Conservation (phyloP, 35 echinoderm and acorn worm genomes). For the Patiria miniata region DNA sequence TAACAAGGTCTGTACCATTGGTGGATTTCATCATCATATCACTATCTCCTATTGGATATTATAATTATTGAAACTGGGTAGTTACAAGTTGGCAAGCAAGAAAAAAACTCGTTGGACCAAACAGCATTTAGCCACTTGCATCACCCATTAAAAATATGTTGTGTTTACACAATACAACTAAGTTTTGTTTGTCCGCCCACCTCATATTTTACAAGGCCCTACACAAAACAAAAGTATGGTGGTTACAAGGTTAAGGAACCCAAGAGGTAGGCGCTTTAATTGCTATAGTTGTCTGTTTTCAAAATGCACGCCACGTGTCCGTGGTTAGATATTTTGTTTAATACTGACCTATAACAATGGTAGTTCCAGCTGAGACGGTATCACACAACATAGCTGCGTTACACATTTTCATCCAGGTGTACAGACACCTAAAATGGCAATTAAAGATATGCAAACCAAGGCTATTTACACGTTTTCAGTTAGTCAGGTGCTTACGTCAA, state of each 20-base stretch:
- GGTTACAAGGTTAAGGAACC: background rate
- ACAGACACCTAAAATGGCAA: slow-evolving; percentile 23
- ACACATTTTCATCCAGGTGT: slow-evolving; percentile 35
- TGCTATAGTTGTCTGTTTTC: no score
- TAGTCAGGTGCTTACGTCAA: no score
- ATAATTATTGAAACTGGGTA: background rate
- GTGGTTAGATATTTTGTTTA: no score
- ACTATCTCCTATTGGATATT: background rate
- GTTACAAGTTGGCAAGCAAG: background rate
- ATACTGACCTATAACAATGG: slow-evolving; percentile 32
- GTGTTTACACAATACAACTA: background rate
- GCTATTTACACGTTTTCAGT: no score
- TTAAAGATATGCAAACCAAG: background rate
- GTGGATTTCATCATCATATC: slow-evolving; percentile 17
- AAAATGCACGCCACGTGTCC: background rate
- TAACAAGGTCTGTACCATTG: background rate
- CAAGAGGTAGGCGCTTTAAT: background rate
- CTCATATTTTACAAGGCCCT: no score
- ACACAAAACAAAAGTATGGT: no score
- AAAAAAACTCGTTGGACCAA: background rate
- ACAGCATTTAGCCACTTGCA: background rate
- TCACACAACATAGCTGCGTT: slow-evolving; percentile 31
- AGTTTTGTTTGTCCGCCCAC: no score
- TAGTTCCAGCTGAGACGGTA: background rate
- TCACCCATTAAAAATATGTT: background rate